These are phyloP conservation scores for Corynorhinus townsendii DNA, from an alignment of 2,113 vertebrate species.

Conservation along the genomic window DNA sequence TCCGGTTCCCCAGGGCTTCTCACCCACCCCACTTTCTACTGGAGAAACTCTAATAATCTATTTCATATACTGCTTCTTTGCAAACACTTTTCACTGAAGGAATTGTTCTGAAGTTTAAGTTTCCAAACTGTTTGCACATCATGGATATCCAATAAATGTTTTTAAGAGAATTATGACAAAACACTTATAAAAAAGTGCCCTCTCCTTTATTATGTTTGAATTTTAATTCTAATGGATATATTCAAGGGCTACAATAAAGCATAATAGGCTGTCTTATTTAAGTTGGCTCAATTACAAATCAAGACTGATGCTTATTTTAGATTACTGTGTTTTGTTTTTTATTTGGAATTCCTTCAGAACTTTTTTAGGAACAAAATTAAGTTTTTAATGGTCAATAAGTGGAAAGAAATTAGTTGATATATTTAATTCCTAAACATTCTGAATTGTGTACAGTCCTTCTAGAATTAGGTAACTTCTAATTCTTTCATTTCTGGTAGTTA, in stretches of 20 bases:
- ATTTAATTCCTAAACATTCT: neutral
- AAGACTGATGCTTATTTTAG: neutral
- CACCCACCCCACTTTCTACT: rapidly evolving
- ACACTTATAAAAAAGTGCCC: neutral
- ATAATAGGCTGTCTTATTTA: neutral
- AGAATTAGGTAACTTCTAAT: neutral
- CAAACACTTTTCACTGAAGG: neutral
- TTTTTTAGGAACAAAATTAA: neutral
- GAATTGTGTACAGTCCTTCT: neutral
- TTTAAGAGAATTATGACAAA: neutral
- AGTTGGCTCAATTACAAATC: neutral
- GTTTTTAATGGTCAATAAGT: neutral
- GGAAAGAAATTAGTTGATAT: neutral
- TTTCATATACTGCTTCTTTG: neutral
- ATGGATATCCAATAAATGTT: neutral
- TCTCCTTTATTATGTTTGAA: neutral
- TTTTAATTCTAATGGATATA: neutral
- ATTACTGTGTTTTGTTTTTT: neutral
- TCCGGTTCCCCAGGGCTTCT: neutral
- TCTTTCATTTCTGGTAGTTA: neutral
- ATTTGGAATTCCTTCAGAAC: neutral
- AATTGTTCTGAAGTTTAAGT: neutral
- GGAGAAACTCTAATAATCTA: neutral
- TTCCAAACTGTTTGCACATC: neutral
- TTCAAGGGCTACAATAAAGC: neutral